These are phyloP conservation scores for Limulus polyphemus DNA, from an alignment of 2,888 invertebrate genomes.

Conservation along the genomic window DNA sequence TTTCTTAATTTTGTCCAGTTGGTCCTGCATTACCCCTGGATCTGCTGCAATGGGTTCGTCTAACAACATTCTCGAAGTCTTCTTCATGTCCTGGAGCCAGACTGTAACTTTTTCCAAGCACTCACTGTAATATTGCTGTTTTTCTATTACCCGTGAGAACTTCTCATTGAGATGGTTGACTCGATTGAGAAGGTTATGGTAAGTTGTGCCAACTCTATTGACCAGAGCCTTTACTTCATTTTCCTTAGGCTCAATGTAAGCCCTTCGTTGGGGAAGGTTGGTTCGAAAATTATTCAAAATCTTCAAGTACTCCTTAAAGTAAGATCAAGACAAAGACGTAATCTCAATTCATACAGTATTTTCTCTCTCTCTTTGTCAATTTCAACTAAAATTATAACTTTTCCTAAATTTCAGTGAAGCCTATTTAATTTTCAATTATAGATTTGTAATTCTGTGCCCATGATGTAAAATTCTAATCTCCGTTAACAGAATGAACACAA, in stretches of 20 bases:
- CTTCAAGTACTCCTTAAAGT: slow-evolving; percentile 57
- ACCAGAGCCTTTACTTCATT: slow-evolving; percentile 65
- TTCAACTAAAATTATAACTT: too few relatives aligned
- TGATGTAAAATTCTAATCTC: too few relatives aligned
- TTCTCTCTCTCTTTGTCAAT: too few relatives aligned
- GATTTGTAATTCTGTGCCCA: too few relatives aligned
- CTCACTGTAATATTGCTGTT: slow-evolving; percentile 66
- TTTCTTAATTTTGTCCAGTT: slow-evolving; percentile 66
- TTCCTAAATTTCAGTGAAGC: too few relatives aligned
- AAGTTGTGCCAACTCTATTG: slow-evolving; percentile 50
- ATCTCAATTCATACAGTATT: too few relatives aligned
- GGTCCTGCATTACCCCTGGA: slow-evolving; percentile 72
- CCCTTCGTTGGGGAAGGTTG: slow-evolving; percentile 55
- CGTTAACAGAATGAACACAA: too few relatives aligned
- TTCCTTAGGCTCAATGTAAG: slow-evolving; percentile 62
- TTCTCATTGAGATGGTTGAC: slow-evolving; percentile 72
- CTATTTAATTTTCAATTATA: too few relatives aligned
- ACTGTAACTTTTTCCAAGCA: slow-evolving; percentile 64
- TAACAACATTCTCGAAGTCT: slow-evolving; percentile 58
- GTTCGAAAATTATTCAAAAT: slow-evolving; percentile 78
- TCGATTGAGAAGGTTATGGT: slow-evolving; percentile 61
- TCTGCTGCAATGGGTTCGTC: slow-evolving; percentile 76
- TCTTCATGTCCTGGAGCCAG: slow-evolving; percentile 68
- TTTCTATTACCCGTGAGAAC: slow-evolving; percentile 60
- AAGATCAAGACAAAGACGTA: too few relatives aligned